phyloP scores from a whole-genome alignment of 2,113 vertebrate species.

The Myanophis thanlyinensis region DNA sequence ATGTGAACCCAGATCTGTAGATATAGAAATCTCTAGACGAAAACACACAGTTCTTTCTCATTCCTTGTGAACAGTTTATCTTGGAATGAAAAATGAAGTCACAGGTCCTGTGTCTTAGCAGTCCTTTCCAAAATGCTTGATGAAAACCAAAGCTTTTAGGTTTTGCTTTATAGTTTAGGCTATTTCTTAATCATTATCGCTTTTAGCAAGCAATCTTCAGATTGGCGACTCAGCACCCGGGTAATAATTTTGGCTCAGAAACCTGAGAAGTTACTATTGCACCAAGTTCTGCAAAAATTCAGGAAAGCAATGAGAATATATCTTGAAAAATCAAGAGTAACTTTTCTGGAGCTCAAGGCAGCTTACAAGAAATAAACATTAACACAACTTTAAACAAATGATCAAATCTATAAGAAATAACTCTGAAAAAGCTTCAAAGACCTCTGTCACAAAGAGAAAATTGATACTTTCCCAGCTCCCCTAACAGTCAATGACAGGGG shows the following conservation, averaged over 20 bases:
- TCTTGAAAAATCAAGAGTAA: background rate
- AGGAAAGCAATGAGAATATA: background rate
- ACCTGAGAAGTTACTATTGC: background rate
- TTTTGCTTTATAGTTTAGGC: background rate
- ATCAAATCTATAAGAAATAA: background rate
- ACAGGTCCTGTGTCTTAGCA: background rate
- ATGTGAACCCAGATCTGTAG: background rate
- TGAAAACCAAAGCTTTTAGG: background rate
- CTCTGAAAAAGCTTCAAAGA: background rate
- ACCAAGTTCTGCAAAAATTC: background rate
- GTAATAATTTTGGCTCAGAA: background rate
- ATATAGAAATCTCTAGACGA: background rate
- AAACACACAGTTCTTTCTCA: background rate
- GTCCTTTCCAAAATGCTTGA: background rate
- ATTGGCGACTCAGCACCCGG: background rate
- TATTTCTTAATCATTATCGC: background rate
- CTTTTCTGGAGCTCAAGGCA: background rate
- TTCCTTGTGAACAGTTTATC: background rate
- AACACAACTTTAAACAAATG: background rate
- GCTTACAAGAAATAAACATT: conserved; percentile 2
- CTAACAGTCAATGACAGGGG: background rate
- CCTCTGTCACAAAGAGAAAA: background rate
- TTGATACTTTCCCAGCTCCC: background rate
- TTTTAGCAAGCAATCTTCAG: background rate
- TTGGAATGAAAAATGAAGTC: background rate